Evolutionary conservation across 2,113 vertebrate genomes (phyloP), one percentile per base, ranked within the genome.

Genomic region (Herpetotheres cachinnans): DNA sequence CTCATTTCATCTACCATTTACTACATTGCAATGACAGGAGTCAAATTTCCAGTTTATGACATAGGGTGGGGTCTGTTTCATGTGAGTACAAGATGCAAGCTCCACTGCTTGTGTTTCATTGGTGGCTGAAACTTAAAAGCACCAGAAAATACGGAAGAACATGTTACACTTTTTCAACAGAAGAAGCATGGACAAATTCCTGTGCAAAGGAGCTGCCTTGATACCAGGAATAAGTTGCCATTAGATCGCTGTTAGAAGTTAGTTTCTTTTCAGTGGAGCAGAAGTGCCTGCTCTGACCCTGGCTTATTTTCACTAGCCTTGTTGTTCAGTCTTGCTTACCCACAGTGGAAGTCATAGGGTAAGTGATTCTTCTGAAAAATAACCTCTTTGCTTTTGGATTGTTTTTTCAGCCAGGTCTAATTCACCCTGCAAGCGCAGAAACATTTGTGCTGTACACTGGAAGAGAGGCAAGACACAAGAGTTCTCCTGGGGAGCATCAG

Each of bases 1-100:
- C 7, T 4, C 14, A 16, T 16, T 82, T 88, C 2, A 16, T 36
- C 24, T 72, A 9, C 25, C 42, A 0, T 76, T 84, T 13, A 7
- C 8, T 79, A 10, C 0, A 0, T 16, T 59, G 14, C 16, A 69
- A 19, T 14, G 3, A 16, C 0, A 0, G 10, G 20, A 74, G 10
- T 34, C 5, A 62, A 49, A 61, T 72, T 83, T 95, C 65, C 13
- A 38, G 8, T 54, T 73, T 46, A 34, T 62, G 66, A 27, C 10
- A 26, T 3, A 50, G 17, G 32, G 27, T 1, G 3, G 2, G 3
- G 2, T 30, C 21, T 80, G 16, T 40, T 82, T 69, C 54, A 34
- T 30, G 15, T 54, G 2, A 69, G 22, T 27, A 29, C 11, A 40
- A 32, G 11, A 8, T 34, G 7, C 1, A 3, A 80, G 7, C 16